A percentile compares a stretch with the other conserved stretches of the same genome.
Conservation (phyloP, 1,140 invertebrate genomes). For the Papilio aristodemus region DNA sequence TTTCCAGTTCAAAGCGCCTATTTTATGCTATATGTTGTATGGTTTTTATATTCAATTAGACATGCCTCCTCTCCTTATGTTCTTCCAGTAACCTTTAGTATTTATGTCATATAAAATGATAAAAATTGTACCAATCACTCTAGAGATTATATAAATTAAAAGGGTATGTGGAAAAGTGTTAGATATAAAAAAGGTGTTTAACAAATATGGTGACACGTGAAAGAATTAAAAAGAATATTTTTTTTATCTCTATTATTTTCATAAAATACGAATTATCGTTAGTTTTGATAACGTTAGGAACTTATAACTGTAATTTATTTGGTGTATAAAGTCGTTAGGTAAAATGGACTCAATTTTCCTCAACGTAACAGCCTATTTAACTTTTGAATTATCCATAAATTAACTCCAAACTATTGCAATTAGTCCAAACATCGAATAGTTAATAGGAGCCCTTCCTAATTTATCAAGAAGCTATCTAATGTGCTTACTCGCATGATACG, state of each 20-base stretch:
- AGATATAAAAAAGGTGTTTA: too few relatives aligned
- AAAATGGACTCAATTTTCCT: slow-evolving; percentile 3
- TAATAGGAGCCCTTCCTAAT: neutral
- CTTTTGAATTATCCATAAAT: slow-evolving; percentile 14
- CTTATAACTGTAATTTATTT: slow-evolving; percentile 6
- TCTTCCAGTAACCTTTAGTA: neutral
- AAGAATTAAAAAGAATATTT: neutral
- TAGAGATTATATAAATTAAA: too few relatives aligned
- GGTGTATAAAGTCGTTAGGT: slow-evolving; percentile 3
- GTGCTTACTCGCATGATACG: neutral
- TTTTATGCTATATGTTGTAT: neutral
- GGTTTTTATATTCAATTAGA: neutral
- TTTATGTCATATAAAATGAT: neutral
- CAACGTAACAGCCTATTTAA: neutral
- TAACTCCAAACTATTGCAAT: slow-evolving; percentile 19
- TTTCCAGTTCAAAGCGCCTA: neutral
- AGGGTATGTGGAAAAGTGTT: too few relatives aligned
- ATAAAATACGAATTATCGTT: neutral
- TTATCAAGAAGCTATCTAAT: neutral
- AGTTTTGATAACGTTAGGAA: neutral
- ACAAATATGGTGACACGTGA: too few relatives aligned
- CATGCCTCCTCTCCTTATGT: neutral
- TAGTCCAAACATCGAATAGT: neutral
- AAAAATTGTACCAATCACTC: too few relatives aligned
- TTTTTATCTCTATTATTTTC: neutral